Evolutionary conservation across 2,113 vertebrate genomes (phyloP).

Genomic region (Nothobranchius furzeri): DNA sequence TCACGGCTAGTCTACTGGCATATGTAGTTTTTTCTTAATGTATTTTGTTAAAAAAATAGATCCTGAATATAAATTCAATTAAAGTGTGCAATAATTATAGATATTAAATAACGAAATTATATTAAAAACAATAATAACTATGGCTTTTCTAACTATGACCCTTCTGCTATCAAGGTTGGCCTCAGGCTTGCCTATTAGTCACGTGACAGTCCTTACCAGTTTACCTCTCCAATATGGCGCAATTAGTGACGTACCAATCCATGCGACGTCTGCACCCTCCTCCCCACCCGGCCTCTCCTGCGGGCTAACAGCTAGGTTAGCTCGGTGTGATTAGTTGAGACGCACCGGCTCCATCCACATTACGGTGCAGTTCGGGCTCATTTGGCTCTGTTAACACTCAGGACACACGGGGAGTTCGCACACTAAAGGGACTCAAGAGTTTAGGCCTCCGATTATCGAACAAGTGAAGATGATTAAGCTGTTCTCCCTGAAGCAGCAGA

Average conservation of each 20-base stretch:
- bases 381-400: background rate
- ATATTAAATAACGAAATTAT: no score
- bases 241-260: background rate
- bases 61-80: no score
- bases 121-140: no score
- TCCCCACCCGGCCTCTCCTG: constrained; percentile 7
- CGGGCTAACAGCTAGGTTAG: constrained; percentile 60
- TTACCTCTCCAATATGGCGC: background rate
- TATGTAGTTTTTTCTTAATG: constrained; percentile 38
- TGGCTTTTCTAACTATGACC: no score
- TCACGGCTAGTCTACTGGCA: constrained; percentile 19
- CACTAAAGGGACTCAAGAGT: constrained; percentile 24
- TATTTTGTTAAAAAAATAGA: no score
- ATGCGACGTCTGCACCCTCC: background rate
- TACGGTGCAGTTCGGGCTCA: constrained; percentile 57
- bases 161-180: no score
- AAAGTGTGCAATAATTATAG: no score
- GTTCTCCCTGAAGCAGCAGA: constrained; percentile 97
- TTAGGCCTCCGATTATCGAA: constrained; percentile 27
- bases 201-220: no score
- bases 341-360: constrained; percentile 71
- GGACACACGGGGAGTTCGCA: background rate
- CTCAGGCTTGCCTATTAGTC: no score
- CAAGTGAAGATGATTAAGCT: constrained; percentile 91
- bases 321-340: constrained; percentile 52